Percentiles rank a stretch among this genome's conserved stretches.
phyloP scores from a whole-genome alignment of 2,797 vertebrate genomes.

The Tympanoctomys barrerae region DNA sequence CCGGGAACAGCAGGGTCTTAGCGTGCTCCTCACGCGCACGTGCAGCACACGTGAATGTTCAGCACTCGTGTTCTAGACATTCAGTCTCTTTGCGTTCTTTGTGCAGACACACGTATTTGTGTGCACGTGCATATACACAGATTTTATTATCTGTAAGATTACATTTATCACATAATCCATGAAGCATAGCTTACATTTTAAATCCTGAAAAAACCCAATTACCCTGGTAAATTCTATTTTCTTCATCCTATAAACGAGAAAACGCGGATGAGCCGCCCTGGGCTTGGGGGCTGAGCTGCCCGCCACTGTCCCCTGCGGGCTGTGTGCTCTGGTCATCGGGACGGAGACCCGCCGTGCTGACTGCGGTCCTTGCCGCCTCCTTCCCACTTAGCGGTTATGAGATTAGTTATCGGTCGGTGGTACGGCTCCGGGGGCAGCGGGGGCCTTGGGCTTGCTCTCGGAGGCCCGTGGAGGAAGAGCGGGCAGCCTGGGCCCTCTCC shows the following conservation, averaged over 20 bases:
- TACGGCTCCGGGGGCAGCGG: neutral
- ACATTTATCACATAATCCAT: too few species aligned
- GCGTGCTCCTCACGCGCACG: too few species aligned
- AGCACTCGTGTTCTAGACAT: too few species aligned
- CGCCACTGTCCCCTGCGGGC: neutral
- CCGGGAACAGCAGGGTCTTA: too few species aligned
- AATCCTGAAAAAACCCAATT: neutral
- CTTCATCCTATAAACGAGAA: neutral
- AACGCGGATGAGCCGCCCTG: neutral
- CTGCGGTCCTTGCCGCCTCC: neutral
- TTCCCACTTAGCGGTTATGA: neutral
- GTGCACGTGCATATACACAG: neutral
- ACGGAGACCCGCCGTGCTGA: neutral
- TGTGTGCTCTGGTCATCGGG: neutral
- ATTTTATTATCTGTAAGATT: too few species aligned
- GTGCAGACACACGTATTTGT: neutral
- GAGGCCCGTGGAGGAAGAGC: neutral
- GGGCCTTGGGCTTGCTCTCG: neutral
- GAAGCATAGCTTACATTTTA: neutral
- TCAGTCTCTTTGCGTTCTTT: neutral
- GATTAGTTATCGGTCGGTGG: too few species aligned
- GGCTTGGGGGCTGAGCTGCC: neutral
- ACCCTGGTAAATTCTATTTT: neutral
- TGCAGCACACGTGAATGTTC: neutral
- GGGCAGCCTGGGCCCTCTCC: neutral